phyloP scores from a whole-genome alignment of 2,113 vertebrate genomes.

The Pyxicephalus adspersus region DNA sequence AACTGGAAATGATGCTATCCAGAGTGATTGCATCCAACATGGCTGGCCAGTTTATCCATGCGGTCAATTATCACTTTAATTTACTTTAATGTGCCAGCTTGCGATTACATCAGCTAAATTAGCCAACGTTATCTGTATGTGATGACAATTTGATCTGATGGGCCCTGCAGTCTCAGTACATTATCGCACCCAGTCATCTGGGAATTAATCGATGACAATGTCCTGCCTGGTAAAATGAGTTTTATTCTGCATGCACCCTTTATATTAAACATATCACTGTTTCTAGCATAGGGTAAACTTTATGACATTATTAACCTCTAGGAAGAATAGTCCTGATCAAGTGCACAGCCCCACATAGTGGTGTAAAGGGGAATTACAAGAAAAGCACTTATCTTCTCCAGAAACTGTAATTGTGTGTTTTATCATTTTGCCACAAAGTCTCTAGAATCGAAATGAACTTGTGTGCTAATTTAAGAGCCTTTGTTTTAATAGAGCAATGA shows the following conservation, averaged over 20 bases:
- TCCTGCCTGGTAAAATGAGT: background rate
- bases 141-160: too few species aligned
- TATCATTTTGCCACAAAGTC: background rate
- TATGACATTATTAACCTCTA: background rate
- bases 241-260: background rate
- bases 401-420: slow-evolving; percentile 32
- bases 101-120: too few species aligned
- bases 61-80: too few species aligned
- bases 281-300: background rate
- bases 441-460: slow-evolving; percentile 13
- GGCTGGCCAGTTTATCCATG: too few species aligned
- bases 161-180: too few species aligned
- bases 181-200: too few species aligned
- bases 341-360: slow-evolving; percentile 28
- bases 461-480: background rate
- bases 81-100: too few species aligned
- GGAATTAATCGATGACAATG: too few species aligned
- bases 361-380: slow-evolving; percentile 1
- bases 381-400: slow-evolving; percentile 48
- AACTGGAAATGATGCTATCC: too few species aligned
- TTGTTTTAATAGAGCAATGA: slow-evolving; percentile 1
- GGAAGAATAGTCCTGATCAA: background rate
- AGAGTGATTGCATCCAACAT: too few species aligned
- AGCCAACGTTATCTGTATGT: too few species aligned
- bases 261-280: slow-evolving; percentile 54